Percentiles rank a stretch among this genome's conserved stretches.
These are phyloP conservation scores for Nerophis lumbriciformis DNA, from an alignment of 2,113 vertebrate genomes.

Conservation along the genomic window DNA sequence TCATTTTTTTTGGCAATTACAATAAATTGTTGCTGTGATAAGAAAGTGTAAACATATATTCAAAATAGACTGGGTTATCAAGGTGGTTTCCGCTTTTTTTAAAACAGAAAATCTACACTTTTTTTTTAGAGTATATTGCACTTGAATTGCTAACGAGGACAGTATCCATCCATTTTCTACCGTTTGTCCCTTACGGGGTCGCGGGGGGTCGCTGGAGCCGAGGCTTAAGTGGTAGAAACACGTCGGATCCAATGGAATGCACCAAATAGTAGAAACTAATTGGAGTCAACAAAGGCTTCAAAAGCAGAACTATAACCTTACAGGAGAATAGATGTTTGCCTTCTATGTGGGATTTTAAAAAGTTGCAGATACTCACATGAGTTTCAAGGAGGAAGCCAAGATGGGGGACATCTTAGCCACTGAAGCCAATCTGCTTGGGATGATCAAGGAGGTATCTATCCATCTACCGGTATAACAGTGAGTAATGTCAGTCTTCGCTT, in stretches of 20 bases:
- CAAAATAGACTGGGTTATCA: too few relatives aligned
- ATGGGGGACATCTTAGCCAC: constrained; percentile 86
- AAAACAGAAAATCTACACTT: too few relatives aligned
- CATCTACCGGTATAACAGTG: neutral
- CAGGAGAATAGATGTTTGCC: neutral
- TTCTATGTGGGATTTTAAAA: constrained; percentile 5
- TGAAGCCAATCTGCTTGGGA: constrained; percentile 83
- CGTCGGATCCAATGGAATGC: neutral
- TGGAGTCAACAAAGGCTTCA: neutral
- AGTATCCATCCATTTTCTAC: neutral
- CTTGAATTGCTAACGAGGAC: neutral
- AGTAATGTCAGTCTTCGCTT: neutral
- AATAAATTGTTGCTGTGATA: neutral
- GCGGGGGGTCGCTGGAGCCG: too few relatives aligned
- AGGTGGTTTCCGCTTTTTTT: neutral
- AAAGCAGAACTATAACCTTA: neutral
- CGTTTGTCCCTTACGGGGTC: too few relatives aligned
- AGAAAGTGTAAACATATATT: too few relatives aligned
- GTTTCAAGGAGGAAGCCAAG: constrained; percentile 38
- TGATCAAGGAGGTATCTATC: constrained; percentile 81
- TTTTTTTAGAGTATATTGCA: too few relatives aligned
- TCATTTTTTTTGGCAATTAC: neutral
- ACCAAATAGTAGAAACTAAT: too few relatives aligned
- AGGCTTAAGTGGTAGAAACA: neutral
- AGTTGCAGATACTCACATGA: constrained; percentile 43